A percentile compares a stretch with the other conserved stretches of the same genome.
These are phyloP conservation scores for Xestia c-nigrum DNA, from an alignment of 2,888 invertebrate genomes.

Conservation along the genomic window DNA sequence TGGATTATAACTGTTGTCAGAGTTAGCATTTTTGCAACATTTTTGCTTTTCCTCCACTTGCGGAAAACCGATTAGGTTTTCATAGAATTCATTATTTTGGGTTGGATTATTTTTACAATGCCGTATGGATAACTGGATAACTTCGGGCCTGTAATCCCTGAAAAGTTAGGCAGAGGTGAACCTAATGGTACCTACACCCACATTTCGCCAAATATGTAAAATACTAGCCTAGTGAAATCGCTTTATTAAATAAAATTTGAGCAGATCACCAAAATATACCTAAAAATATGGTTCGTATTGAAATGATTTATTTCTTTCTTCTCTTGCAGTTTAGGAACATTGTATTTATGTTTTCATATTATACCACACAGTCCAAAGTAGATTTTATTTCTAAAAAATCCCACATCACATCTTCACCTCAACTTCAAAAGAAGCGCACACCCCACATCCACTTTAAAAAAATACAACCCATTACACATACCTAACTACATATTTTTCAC, in stretches of 20 bases:
- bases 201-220: neutral
- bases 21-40: neutral
- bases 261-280: neutral
- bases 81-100: neutral
- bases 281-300: neutral
- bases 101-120: too few species aligned
- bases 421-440: neutral
- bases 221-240: neutral
- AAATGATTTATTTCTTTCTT: neutral
- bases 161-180: neutral
- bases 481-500: conserved; percentile 61
- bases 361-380: neutral
- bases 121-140: neutral
- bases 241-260: neutral
- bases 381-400: neutral
- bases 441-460: conserved; percentile 41
- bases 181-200: neutral
- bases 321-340: neutral
- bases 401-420: neutral
- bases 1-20: neutral
- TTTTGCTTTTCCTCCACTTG: neutral
- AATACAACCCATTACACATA: conserved; percentile 53
- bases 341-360: neutral
- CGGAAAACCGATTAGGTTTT: neutral
- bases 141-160: neutral